phyloP scores from a whole-genome alignment of 2,888 invertebrate species.

The Craniophora ligustri region DNA sequence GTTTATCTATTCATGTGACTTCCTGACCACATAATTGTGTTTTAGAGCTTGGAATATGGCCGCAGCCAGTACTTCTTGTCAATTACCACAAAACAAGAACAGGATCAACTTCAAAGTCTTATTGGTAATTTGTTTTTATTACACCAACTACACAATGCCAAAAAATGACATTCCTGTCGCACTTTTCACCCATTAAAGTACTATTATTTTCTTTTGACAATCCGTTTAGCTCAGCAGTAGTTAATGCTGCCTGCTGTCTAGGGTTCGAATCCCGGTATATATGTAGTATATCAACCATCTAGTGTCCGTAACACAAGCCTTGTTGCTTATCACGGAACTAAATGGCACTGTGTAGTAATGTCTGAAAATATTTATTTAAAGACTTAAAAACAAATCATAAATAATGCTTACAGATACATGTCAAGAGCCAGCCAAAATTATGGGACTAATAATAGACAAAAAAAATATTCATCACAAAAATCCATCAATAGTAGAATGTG shows the following conservation, averaged over 20 bases:
- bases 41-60: constrained; percentile 35
- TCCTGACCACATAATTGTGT: neutral
- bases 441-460: constrained; percentile 33
- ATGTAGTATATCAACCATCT: too few relatives aligned
- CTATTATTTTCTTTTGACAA: too few relatives aligned
- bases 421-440: constrained; percentile 29
- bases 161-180: too few relatives aligned
- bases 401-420: constrained; percentile 28
- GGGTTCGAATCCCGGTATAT: too few relatives aligned
- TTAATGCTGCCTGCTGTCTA: too few relatives aligned
- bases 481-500: neutral
- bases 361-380: too few relatives aligned
- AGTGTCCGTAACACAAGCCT: too few relatives aligned
- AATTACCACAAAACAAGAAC: constrained; percentile 34
- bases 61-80: constrained; percentile 35
- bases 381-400: neutral
- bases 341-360: too few relatives aligned
- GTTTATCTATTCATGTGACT: neutral
- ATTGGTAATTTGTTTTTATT: constrained; percentile 41
- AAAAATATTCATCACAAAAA: constrained; percentile 5
- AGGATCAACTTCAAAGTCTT: constrained; percentile 37
- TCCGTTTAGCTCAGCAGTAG: too few relatives aligned
- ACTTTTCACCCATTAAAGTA: too few relatives aligned
- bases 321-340: too few relatives aligned
- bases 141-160: neutral